Conservation (phyloP, 2,113 vertebrate genomes). For the Ploceus nigricollis region DNA sequence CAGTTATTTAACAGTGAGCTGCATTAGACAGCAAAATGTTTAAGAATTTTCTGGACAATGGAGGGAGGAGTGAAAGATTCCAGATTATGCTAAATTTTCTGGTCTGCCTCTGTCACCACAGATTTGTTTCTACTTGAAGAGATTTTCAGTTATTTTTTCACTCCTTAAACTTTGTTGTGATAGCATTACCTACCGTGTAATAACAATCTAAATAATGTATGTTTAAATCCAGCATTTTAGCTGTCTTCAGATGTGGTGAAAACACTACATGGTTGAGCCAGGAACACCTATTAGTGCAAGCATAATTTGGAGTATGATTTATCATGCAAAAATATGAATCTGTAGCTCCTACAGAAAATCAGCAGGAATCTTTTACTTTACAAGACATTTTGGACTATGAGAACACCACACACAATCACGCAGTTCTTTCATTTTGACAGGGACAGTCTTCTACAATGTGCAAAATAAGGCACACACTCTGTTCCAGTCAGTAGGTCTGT, state of each 20-base stretch:
- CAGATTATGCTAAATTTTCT: neutral
- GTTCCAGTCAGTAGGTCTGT: neutral
- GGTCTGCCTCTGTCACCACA: neutral
- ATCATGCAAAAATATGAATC: neutral
- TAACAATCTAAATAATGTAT: neutral
- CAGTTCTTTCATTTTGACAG: neutral
- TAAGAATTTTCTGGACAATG: neutral
- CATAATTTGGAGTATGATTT: neutral
- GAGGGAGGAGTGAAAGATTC: neutral
- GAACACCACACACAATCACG: neutral
- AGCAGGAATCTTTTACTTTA: neutral
- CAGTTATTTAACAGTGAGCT: neutral
- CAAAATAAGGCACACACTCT: neutral
- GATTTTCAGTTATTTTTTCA: neutral
- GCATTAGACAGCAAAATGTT: neutral
- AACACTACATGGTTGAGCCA: neutral
- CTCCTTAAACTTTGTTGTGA: neutral
- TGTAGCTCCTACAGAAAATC: neutral
- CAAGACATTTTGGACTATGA: neutral
- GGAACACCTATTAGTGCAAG: neutral
- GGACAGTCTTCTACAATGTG: neutral
- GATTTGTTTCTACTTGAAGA: neutral
- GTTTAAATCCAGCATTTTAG: neutral
- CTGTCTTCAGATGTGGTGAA: neutral
- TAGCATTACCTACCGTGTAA: neutral